Base-by-base conservation (phyloP, 2,888 invertebrate genomes). In the Andrena dorsata region DNA sequence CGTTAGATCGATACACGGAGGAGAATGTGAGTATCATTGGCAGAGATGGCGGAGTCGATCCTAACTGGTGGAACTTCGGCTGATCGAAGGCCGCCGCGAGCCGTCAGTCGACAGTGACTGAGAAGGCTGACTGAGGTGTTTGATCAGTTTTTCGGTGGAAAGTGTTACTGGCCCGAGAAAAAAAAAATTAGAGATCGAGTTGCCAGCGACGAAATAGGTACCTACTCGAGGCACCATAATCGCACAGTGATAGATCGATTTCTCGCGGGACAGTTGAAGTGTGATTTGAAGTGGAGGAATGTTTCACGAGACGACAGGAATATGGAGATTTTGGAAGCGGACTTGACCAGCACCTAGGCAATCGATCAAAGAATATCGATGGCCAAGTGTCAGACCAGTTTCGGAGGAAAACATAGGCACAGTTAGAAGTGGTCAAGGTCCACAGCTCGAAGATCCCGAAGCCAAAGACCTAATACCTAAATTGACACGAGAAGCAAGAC, bases 1-100 rank as follows among this genome's bases (percentile, higher is more conserved):
- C 51, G 64, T 68, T 41, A 10, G 66, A 76, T 78, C 73, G 84
- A 47, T 47, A 65, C 32, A 23, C 26, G 13, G 13, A n/a, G 47
- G 47, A 71, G 35, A 71, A 26, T 56, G 41, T 41, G 41, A 41
- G 26, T 56, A 56, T 56, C 56, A 10, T 20, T 56, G 23, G 23
- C 0, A 56, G 56, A 10, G 26, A 13, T 1, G 56, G 23, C 10
- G 8, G 56, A 56, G 56, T 26, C 4, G 56, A 56, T 56, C 26
- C 20, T 23, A 4, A 10, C 56, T 13, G 23, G 26, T 26, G 56
- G 23, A 56, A 56, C 56, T 23, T 56, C 0, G 23, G 23, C 56
- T 2, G 56, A 23, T 56, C 10, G 56, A 53, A 20, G 10, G 56
- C 26, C 23, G 8, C 10, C 1, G 23, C 10, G 56, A 8, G 56